Conservation (phyloP, 2,888 invertebrate species). For the Dinocampus coccinellae region DNA sequence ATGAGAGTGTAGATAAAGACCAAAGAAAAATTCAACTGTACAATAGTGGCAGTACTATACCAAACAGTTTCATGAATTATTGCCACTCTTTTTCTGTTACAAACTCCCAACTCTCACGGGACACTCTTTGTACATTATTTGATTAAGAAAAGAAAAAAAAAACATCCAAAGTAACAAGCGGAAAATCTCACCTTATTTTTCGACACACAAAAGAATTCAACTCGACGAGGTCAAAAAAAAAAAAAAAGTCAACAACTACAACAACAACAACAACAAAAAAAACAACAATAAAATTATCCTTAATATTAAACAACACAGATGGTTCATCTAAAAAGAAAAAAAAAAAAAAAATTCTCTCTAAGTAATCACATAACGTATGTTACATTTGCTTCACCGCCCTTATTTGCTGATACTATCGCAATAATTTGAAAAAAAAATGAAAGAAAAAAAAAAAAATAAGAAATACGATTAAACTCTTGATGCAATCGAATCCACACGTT, state of each 20-base stretch:
- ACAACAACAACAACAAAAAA: too few species aligned
- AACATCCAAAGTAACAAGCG: constrained; percentile 8
- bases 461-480: constrained; percentile 17
- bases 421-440: background rate
- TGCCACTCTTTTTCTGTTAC: constrained; percentile 16
- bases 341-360: too few species aligned
- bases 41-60: background rate
- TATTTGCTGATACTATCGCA: constrained; percentile 42
- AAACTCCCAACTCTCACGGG: constrained; percentile 2
- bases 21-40: constrained; percentile 13
- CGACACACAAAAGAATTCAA: background rate
- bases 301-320: background rate
- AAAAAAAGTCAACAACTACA: background rate
- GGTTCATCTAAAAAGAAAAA: background rate
- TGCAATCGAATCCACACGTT: background rate
- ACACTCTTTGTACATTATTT: too few species aligned
- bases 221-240: background rate
- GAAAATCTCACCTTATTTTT: constrained; percentile 8
- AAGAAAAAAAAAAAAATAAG: background rate
- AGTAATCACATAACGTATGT: background rate
- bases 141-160: constrained; percentile 20
- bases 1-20: constrained; percentile 1
- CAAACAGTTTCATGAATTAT: constrained; percentile 42
- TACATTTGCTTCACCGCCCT: background rate
- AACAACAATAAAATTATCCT: too few species aligned